A percentile compares a stretch with the other conserved stretches of the same genome.
phyloP scores from a whole-genome alignment of 2,797 vertebrate genomes.

The Enteromius mattozi region DNA sequence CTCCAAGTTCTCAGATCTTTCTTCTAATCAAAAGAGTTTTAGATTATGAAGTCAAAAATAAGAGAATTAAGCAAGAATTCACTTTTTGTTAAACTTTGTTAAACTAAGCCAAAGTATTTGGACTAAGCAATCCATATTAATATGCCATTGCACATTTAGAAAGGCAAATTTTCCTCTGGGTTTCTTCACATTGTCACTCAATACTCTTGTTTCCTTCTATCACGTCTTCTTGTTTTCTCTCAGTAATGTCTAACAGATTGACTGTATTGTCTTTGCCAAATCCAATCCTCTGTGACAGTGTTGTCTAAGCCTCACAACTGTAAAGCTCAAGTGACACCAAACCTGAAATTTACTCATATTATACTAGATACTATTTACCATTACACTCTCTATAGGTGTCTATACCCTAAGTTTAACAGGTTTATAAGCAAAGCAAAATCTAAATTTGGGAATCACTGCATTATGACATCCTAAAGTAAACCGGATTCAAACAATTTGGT shows the following conservation, averaged over 20 bases:
- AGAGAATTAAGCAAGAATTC: neutral
- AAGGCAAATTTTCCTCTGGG: neutral
- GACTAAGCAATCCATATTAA: neutral
- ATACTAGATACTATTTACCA: neutral
- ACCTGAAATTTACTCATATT: neutral
- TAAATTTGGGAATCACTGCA: neutral
- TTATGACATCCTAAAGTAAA: neutral
- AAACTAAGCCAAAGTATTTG: neutral
- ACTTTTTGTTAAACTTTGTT: neutral
- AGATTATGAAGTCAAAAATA: neutral
- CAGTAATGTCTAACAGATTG: conserved; percentile 14
- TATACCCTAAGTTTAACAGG: neutral
- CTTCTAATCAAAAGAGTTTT: neutral
- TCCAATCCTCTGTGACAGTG: neutral
- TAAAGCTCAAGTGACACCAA: neutral
- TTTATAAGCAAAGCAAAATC: conserved; percentile 5
- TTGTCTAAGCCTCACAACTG: neutral
- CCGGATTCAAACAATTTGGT: neutral
- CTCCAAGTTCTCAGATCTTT: neutral
- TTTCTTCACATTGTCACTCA: neutral
- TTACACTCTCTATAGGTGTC: neutral
- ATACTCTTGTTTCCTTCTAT: neutral
- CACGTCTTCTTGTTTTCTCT: neutral
- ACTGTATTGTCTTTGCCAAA: neutral
- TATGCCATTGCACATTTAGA: neutral